Conservation (phyloP, 2,888 invertebrate genomes). For the Tiliacea citrago region DNA sequence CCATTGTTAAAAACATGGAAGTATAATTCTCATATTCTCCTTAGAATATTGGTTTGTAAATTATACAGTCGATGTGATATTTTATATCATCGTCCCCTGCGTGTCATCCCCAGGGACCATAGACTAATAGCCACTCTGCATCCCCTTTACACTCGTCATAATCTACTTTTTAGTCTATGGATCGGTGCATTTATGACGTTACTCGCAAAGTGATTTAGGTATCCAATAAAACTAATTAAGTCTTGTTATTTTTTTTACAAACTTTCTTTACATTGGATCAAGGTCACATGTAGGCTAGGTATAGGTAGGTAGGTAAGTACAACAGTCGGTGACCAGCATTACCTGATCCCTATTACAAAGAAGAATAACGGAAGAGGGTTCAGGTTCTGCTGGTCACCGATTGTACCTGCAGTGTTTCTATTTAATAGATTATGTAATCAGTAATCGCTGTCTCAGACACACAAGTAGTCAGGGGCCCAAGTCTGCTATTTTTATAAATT, state of each 20-base stretch:
- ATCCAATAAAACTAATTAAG: background rate
- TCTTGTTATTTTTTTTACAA: background rate
- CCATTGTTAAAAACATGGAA: background rate
- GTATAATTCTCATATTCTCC: background rate
- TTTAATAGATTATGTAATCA: too few species aligned
- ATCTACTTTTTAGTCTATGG: constrained; percentile 40
- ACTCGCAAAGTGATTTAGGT: background rate
- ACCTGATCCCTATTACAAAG: too few species aligned
- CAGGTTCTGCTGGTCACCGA: too few species aligned
- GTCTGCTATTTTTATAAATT: too few species aligned
- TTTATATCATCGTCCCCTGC: constrained; percentile 41
- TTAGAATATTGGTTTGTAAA: constrained; percentile 10
- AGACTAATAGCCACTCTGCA: constrained; percentile 61
- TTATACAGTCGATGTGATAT: constrained; percentile 40
- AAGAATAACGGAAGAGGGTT: too few species aligned
- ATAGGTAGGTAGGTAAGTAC: too few species aligned
- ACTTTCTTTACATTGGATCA: background rate
- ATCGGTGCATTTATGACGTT: constrained; percentile 22
- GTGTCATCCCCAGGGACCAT: constrained; percentile 60
- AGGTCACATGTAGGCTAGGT: too few species aligned
- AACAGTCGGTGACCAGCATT: too few species aligned
- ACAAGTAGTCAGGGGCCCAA: too few species aligned
- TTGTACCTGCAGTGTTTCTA: too few species aligned
- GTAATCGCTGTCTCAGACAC: too few species aligned
- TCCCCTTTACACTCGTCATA: constrained; percentile 32